Base-by-base conservation (phyloP, 2,113 vertebrate species). In the Macquaria ambigua region DNA sequence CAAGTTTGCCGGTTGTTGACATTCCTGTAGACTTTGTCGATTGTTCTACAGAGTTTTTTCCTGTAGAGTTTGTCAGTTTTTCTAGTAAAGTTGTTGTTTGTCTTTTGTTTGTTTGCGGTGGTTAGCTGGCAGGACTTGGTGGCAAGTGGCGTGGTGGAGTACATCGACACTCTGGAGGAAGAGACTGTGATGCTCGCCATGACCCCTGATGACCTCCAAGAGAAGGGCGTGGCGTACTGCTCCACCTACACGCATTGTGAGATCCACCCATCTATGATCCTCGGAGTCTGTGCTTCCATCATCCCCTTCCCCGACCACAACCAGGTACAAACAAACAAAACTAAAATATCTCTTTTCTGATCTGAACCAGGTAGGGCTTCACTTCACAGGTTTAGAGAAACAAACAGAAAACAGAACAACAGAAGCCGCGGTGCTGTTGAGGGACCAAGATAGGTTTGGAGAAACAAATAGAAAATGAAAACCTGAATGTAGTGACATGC, bases 221-320 rank as follows among this genome's bases (percentile, higher is more conserved):
- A 99, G 92, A 99, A 99, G 77, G 98, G 98, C 23, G 98, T 99
- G 68, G 98, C 98, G 0, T 99, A 99, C 39, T 99, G 98, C 83
- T 99, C 98, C 52, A 99, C 98, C 0, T 99, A 99, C 63, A 98
- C 98, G 0, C 98, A 99, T 90, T 99, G 98, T 86, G 98, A 99
- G 93, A 99, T 99, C 90, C 98, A 99, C 73, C 98, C 98, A 0
- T 99, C 98, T 9, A 99, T 99, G 98, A 99, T 99, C 91, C 96
- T 99, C 31, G 98, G 98, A 70, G 98, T 99, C 7, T 99, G 98
- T 77, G 98, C 98, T 0, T 99, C 98, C 53, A 99, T 99, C 89
- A 99, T 99, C 86, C 98, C 98, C 12, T 99, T 99, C 91, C 98
- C 98, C 6, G 98, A 99, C 90, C 98, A 99, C 94, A 99, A 99